Base-by-base conservation (phyloP, 2,797 vertebrate species). In the Coracias cyanogaster region DNA sequence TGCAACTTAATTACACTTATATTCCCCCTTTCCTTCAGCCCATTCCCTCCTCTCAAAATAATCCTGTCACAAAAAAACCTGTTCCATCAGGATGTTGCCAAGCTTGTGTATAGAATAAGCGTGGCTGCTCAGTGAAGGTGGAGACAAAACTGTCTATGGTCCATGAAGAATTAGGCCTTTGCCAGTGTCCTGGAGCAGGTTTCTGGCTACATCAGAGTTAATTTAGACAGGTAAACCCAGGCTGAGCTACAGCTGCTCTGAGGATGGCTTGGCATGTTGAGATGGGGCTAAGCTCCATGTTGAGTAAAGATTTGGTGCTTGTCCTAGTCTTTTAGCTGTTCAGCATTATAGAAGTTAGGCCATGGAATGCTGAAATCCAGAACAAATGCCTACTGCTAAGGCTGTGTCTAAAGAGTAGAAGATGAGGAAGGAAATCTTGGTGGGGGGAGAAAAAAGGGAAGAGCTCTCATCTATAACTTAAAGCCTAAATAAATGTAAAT, bases 1-100 rank as follows among this genome's bases (percentile, higher is more conserved):
- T 95, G 84, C 86, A 88, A 93, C 35, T 86, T 86, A 87, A 94
- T 96, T 81, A 96, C 48, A 81, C 8, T 81, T 4, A 5, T 20
- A 61, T 86, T 60, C 9, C 76, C 39, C 43, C 33, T 92, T 82
- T 79, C 43, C 28, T 29, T 41, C 55, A 49, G 39, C 65, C 79
- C 67, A 39, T 39, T 86, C 66, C 80, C 28, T 85, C 79, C 79
- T 51, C 24, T 86, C 54, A 15, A 41, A 83, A 48, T 69, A 19
- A 60, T 26, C 48, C 46, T 55, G 57, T 74, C 46, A 15, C 16
- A 6, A 4, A 19, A 19, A 29, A 29, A 31, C 25, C 0, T 3
- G 6, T 65, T 55, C 52, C 55, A 35, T 8, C n/a, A 31, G 33
- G 65, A 10, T 46, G 33, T 37, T 41, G 19, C 70, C 72, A 20